A percentile compares a stretch with the other conserved stretches of the same genome.
phyloP scores from a whole-genome alignment of 2,797 vertebrate genomes.

The Gouania willdenowi region DNA sequence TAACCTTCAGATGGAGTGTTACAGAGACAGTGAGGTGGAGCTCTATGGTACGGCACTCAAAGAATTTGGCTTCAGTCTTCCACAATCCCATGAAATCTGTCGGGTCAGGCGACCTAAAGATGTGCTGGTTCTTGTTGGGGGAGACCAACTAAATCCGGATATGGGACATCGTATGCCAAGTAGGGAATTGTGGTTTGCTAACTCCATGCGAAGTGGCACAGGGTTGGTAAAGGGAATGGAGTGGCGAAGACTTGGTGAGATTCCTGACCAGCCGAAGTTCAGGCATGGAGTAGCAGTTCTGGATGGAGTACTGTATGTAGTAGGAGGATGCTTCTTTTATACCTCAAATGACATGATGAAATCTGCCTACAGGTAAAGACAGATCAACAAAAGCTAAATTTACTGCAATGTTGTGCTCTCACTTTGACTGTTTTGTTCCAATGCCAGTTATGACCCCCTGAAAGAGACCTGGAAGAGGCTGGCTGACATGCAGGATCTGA shows the following conservation, averaged over 20 bases:
- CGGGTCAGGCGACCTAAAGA: conserved; percentile 77
- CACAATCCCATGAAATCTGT: conserved; percentile 33
- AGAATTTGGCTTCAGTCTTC: conserved; percentile 63
- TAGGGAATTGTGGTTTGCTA: conserved; percentile 81
- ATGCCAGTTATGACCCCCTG: conserved; percentile 65
- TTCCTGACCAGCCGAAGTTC: conserved; percentile 80
- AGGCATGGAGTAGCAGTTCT: conserved; percentile 75
- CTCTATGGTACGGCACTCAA: conserved; percentile 65
- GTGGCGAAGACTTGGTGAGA: conserved; percentile 75
- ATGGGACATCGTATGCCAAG: conserved; percentile 73
- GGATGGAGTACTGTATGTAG: conserved; percentile 74
- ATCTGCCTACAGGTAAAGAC: conserved; percentile 82
- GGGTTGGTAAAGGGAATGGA: conserved; percentile 80
- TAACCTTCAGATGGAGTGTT: conserved; percentile 72
- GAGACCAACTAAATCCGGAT: conserved; percentile 76
- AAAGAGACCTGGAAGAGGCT: conserved; percentile 63
- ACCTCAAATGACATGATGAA: conserved; percentile 78
- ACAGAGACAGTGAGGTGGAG: conserved; percentile 44
- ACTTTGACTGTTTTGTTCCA: too few relatives aligned
- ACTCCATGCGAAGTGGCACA: conserved; percentile 76
- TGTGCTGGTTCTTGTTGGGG: conserved; percentile 82
- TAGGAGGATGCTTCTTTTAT: conserved; percentile 88
- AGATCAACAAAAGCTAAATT: too few relatives aligned
- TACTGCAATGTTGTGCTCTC: too few relatives aligned
- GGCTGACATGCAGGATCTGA: conserved; percentile 70